Evolutionary conservation across 2,113 vertebrate species (phyloP).

Genomic region (Morone saxatilis): DNA sequence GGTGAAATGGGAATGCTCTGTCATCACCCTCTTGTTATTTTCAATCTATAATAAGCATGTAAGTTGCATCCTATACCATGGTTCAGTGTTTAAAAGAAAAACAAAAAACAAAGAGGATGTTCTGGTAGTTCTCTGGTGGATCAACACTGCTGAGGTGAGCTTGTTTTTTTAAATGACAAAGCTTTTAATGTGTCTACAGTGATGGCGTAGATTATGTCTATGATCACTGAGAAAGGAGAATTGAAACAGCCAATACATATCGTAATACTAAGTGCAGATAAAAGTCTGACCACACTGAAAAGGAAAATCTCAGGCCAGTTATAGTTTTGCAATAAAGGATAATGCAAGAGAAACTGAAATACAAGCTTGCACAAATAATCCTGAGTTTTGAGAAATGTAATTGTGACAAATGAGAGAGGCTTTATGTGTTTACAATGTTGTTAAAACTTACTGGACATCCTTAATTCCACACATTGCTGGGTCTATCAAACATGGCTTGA

Average conservation of each 20-base stretch:
- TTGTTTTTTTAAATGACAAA: background rate
- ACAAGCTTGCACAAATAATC: background rate
- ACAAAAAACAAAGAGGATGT: background rate
- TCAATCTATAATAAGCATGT: background rate
- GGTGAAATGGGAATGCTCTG: slow-evolving; percentile 20
- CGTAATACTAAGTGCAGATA: background rate
- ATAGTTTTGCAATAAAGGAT: background rate
- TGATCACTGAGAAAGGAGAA: background rate
- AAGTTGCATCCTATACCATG: background rate
- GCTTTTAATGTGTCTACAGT: background rate
- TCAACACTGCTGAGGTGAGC: background rate
- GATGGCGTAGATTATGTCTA: background rate
- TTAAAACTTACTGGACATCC: slow-evolving; percentile 17
- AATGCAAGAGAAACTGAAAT: background rate
- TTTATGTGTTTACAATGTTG: slow-evolving; percentile 20
- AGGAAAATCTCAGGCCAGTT: background rate
- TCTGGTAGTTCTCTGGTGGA: background rate
- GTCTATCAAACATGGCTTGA: slow-evolving; percentile 3
- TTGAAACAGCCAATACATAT: background rate
- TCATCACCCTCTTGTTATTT: slow-evolving; percentile 37
- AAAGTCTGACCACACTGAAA: background rate
- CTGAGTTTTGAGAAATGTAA: background rate
- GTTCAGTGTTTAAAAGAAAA: background rate
- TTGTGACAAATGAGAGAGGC: background rate
- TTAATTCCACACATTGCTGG: slow-evolving; percentile 52